Base-by-base conservation (phyloP, 2,113 vertebrate species). In the Gobiocypris rarus region DNA sequence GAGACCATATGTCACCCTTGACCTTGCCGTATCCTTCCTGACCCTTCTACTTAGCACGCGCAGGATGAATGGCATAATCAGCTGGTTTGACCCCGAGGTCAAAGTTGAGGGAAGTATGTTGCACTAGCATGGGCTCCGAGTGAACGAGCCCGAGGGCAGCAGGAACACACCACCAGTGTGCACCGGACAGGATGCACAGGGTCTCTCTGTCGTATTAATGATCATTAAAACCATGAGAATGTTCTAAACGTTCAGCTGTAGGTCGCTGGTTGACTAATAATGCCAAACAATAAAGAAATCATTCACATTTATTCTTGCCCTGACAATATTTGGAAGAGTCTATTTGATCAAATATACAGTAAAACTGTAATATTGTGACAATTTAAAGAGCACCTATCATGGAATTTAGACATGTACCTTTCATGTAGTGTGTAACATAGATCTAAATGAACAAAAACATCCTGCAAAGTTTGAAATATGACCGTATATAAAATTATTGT, bases 1-100 rank as follows among this genome's bases (percentile, higher is more conserved):
- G 77, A 2, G 9, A 69, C 86, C 89, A 87, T 89, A 88, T 87
- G 89, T 90, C 89, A 94, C 90, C 89, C 89, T 91, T 94, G 93
- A 93, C 91, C 92, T 91, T 81, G 86, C 84, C 86, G 83, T 89
- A 88, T 76, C 74, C 61, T 54, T 73, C 22, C 65, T 38, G 26
- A 75, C 58, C 79, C 59, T 74, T 69, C 38, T 41, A 13, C 56
- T 76, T 70, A 73, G 69, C 70, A 74, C 9, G 48, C 54, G 13
- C 17, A 75, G 89, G 87, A 89, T 87, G 86, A 87, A 90, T 75
- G 43, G 81, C 86, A 88, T 87, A 88, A 91, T 91, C 89, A 87
- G 83, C 89, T 84, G 84, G 71, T 92, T 89, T 95, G 92, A 93
- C 93, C 92, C 91, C 88, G 90, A 90, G 89, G 89, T 91, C 87